Percentiles rank a stretch among this genome's conserved stretches.
phyloP scores from a whole-genome alignment of 2,797 vertebrate species.

The Pseudotriccus pelzelni region DNA sequence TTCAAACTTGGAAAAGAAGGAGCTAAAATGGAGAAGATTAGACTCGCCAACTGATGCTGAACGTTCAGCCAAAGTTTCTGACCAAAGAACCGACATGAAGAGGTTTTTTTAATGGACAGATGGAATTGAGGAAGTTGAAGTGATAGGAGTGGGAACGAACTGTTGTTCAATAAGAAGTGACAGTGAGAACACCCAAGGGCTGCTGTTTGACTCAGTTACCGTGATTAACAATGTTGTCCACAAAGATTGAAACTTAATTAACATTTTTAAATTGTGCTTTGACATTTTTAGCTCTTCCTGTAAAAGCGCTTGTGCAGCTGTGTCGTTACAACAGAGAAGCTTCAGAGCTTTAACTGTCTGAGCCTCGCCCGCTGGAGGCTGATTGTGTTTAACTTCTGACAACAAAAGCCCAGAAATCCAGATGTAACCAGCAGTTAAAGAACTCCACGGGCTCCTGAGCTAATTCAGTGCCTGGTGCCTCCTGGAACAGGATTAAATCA shows the following conservation, averaged over 20 bases:
- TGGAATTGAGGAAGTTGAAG: background rate
- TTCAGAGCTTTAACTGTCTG: background rate
- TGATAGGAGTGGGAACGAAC: constrained; percentile 8
- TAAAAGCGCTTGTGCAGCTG: constrained; percentile 6
- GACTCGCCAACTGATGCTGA: background rate
- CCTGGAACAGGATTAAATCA: background rate
- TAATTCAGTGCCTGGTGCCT: background rate
- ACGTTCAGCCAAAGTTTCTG: background rate
- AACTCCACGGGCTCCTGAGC: background rate
- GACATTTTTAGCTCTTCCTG: constrained; percentile 35
- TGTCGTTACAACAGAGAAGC: background rate
- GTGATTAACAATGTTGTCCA: constrained; percentile 43
- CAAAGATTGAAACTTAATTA: constrained; percentile 51
- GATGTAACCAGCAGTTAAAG: background rate
- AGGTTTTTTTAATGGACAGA: background rate
- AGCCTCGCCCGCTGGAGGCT: background rate
- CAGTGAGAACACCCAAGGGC: constrained; percentile 25
- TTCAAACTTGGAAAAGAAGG: background rate
- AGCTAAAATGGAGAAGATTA: background rate
- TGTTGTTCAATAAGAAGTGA: constrained; percentile 28
- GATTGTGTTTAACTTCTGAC: background rate
- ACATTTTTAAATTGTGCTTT: constrained; percentile 57
- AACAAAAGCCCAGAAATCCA: background rate
- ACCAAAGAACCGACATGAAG: background rate
- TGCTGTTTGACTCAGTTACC: constrained; percentile 19